phyloP scores from a whole-genome alignment of 1,140 invertebrate species.

The Listronotus oregonensis region DNA sequence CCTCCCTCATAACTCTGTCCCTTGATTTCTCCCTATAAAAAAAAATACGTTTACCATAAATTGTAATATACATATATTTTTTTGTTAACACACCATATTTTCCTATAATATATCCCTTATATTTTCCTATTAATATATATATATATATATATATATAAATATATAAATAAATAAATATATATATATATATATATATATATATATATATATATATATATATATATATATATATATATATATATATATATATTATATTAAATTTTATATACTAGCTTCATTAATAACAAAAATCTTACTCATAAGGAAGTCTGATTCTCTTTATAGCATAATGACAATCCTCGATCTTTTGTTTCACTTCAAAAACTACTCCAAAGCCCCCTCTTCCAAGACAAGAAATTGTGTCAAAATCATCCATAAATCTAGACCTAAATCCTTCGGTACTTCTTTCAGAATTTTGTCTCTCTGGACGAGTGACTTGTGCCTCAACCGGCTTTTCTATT shows the following conservation, averaged over 20 bases:
- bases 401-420: constrained; percentile 88
- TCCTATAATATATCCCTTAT: too few relatives aligned
- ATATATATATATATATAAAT: too few relatives aligned
- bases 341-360: constrained; percentile 92
- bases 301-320: constrained; percentile 89
- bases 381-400: constrained; percentile 82
- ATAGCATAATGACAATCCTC: constrained; percentile 95
- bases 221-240: too few relatives aligned
- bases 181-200: too few relatives aligned
- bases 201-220: too few relatives aligned
- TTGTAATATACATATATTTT: too few relatives aligned
- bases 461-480: constrained; percentile 10
- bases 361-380: constrained; percentile 97
- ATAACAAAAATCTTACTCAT: constrained; percentile 64
- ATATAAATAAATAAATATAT: too few relatives aligned
- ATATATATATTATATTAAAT: too few relatives aligned
- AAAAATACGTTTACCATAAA: too few relatives aligned
- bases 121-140: too few relatives aligned
- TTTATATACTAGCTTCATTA: not conserved
- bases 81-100: too few relatives aligned
- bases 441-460: constrained; percentile 18
- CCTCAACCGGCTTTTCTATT: constrained; percentile 31
- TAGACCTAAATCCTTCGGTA: constrained; percentile 61
- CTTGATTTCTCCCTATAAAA: constrained; percentile 32
- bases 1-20: constrained; percentile 83